Conservation (phyloP, 2,888 invertebrate genomes). For the Drosophila prostipennis region DNA sequence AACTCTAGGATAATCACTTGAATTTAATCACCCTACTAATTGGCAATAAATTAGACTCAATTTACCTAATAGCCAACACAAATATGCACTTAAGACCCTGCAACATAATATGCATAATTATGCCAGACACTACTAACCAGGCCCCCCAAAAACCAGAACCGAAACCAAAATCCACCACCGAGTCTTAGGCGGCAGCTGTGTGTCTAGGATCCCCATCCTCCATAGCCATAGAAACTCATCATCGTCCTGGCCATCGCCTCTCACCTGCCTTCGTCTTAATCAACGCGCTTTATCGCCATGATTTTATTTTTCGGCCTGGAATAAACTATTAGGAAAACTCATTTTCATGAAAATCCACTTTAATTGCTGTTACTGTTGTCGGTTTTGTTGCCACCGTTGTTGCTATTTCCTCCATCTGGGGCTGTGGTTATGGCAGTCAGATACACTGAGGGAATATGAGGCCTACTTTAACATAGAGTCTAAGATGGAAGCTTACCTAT, state of each 20-base stretch:
- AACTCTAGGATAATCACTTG: conserved; percentile 34
- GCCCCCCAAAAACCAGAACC: conserved; percentile 16
- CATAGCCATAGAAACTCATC: conserved; percentile 10
- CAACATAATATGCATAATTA: conserved; percentile 64
- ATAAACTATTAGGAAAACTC: conserved; percentile 77
- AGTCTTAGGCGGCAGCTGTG: neutral
- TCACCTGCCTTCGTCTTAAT: conserved; percentile 54
- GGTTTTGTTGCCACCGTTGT: conserved; percentile 25
- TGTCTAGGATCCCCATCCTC: conserved; percentile 30
- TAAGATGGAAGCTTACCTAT: no score
- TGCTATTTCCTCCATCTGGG: conserved; percentile 30
- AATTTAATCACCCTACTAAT: conserved; percentile 58
- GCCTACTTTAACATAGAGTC: no score
- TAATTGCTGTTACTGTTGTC: conserved; percentile 67
- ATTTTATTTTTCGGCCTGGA: conserved; percentile 70
- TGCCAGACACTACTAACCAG: conserved; percentile 17
- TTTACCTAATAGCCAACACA: conserved; percentile 41
- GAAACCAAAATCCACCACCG: neutral
- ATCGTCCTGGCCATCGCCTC: conserved; percentile 3
- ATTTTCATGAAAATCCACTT: conserved; percentile 78
- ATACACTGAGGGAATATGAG: conserved; percentile 16
- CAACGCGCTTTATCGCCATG: conserved; percentile 56
- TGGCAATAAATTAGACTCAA: conserved; percentile 58
- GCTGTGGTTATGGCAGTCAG: conserved; percentile 41
- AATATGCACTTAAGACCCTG: conserved; percentile 53